phyloP scores from a whole-genome alignment of 2,113 vertebrate species.

The Xiphorhynchus elegans region DNA sequence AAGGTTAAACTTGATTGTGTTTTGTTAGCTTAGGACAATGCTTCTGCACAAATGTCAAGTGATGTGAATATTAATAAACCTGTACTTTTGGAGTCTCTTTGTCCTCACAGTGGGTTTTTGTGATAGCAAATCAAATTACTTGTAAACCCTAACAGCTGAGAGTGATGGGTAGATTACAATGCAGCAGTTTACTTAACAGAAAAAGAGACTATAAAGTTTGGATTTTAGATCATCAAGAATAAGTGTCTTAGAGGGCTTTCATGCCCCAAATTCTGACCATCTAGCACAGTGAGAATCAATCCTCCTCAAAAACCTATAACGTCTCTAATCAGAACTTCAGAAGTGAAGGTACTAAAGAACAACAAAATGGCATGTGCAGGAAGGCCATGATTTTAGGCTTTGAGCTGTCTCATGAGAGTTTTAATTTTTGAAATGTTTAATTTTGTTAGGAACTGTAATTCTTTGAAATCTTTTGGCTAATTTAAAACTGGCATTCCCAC shows the following conservation, averaged over 20 bases:
- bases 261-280: not conserved
- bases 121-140: not conserved
- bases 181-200: not conserved
- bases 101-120: not conserved
- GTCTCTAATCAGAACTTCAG: not conserved
- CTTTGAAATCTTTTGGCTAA: not conserved
- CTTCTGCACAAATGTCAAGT: conserved; percentile 37
- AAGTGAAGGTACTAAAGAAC: not conserved
- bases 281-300: not conserved
- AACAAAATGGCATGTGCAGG: not conserved
- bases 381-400: not conserved
- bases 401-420: not conserved
- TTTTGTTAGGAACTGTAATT: not conserved
- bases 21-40: not conserved
- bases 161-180: not conserved
- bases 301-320: not conserved
- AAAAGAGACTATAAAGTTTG: not conserved
- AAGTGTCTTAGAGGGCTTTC: not conserved
- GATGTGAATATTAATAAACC: conserved; percentile 51
- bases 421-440: not conserved
- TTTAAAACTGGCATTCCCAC: not conserved
- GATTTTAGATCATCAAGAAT: not conserved
- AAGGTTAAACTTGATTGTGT: conserved; percentile 11
- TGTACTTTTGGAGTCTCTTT: not conserved
- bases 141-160: not conserved